phyloP scores from a whole-genome alignment of 2,113 vertebrate species.

The Bungarus multicinctus region DNA sequence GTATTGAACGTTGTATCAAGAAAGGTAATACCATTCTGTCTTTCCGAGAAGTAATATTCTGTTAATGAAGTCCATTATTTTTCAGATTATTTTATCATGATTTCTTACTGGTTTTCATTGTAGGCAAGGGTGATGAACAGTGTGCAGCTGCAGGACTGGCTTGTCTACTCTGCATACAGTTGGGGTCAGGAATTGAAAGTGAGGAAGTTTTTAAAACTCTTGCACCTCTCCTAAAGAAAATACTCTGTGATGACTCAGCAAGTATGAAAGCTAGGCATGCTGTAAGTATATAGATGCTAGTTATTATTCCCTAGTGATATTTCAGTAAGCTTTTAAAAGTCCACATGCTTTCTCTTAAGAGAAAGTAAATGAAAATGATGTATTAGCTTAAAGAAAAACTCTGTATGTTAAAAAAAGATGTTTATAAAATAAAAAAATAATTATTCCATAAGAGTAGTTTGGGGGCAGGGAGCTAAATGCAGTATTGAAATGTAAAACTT shows the following conservation, averaged over 20 bases:
- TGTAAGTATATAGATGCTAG: slow-evolving; percentile 73
- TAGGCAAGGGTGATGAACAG: slow-evolving; percentile 94
- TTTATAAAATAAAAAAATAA: too few relatives aligned
- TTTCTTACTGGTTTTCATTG: background rate
- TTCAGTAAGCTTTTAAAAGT: background rate
- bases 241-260: slow-evolving; percentile 86
- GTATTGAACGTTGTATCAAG: slow-evolving; percentile 94
- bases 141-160: slow-evolving; percentile 87
- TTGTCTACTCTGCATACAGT: slow-evolving; percentile 90
- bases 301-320: background rate
- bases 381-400: too few relatives aligned
- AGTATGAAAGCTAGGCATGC: slow-evolving; percentile 87
- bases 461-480: too few relatives aligned
- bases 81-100: background rate
- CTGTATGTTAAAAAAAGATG: too few relatives aligned
- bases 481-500: too few relatives aligned
- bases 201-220: slow-evolving; percentile 93
- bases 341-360: background rate
- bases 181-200: slow-evolving; percentile 94
- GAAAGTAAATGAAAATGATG: too few relatives aligned
- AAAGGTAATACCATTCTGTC: slow-evolving; percentile 79
- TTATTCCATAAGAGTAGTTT: too few relatives aligned
- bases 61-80: background rate
- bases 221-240: slow-evolving; percentile 88
- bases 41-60: background rate